Base-by-base conservation (phyloP, 2,113 vertebrate genomes). In the Bungarus multicinctus region DNA sequence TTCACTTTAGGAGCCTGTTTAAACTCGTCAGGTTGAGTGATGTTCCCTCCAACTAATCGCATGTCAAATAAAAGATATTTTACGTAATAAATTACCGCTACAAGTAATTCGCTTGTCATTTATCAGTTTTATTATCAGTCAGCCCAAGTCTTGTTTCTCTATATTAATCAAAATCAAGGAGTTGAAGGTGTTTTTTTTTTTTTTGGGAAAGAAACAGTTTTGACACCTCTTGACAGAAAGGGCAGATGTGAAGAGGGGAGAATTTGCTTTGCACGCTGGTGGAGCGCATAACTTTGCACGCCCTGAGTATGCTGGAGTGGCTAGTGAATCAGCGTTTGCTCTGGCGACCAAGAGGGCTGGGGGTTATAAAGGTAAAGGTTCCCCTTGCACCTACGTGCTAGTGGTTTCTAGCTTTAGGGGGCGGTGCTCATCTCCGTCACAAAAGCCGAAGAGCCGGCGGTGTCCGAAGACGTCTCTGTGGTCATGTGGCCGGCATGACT, bases 41-140 rank as follows among this genome's bases (percentile, higher is more conserved):
- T 98, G 98, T 97, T 98, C 98, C 98, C 94, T 97, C 97, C 98
- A 98, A 98, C 98, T 98, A 98, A 98, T 98, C 98, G 96, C 97
- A 97, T 98, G 98, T 98, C 98, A 98, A 98, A 98, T 98, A 98
- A 98, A 98, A 98, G 98, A 98, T 98, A 98, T 98, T 98, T 98
- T 98, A 98, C 98, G 98, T 98, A 98, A 98, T 98, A 98, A 98
- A 98, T 98, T 98, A 98, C 98, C 94, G 96, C 98, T 97, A 98
- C 98, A 98, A 98, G 98, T 98, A 98, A 98, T 98, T 98, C 98
- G 98, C 97, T 98, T 98, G 98, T 98, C 98, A 98, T 98, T 98
- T 98, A 98, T 98, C 98, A 98, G 98, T 98, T 98, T 98, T 98
- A 98, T 98, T 98, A 98, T 98, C 98, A 98, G 97, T 98, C 97